A percentile compares a stretch with the other conserved stretches of the same genome.
Conservation (phyloP, 2,888 invertebrate genomes). For the Dinocampus coccinellae region DNA sequence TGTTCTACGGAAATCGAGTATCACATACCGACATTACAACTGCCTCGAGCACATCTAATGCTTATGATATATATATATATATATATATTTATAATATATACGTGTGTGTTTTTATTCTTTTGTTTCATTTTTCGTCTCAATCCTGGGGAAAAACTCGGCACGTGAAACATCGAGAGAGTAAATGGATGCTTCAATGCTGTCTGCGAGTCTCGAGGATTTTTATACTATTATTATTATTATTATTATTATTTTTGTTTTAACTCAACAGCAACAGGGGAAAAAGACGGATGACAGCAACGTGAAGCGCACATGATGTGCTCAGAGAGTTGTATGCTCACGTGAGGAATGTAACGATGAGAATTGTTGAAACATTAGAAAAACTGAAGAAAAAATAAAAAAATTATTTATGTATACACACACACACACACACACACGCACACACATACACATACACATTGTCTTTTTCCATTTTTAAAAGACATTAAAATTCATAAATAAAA, state of each 20-base stretch:
- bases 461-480: too few relatives aligned
- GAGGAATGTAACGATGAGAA: not conserved
- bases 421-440: too few relatives aligned
- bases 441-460: too few relatives aligned
- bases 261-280: not conserved
- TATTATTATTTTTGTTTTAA: too few relatives aligned
- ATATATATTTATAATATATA: too few relatives aligned
- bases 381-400: not conserved
- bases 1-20: not conserved
- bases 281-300: constrained; percentile 12
- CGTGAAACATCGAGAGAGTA: not conserved
- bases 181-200: constrained; percentile 8
- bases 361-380: not conserved
- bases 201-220: not conserved
- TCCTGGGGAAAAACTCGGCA: not conserved
- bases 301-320: constrained; percentile 10
- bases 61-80: not conserved
- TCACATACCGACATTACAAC: not conserved
- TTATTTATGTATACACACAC: too few relatives aligned
- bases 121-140: not conserved
- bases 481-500: too few relatives aligned
- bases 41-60: not conserved
- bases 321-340: not conserved
- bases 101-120: not conserved
- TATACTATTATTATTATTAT: too few relatives aligned